Evolutionary conservation across 2,113 vertebrate species (phyloP).

Genomic region (Ammospiza nelsoni): DNA sequence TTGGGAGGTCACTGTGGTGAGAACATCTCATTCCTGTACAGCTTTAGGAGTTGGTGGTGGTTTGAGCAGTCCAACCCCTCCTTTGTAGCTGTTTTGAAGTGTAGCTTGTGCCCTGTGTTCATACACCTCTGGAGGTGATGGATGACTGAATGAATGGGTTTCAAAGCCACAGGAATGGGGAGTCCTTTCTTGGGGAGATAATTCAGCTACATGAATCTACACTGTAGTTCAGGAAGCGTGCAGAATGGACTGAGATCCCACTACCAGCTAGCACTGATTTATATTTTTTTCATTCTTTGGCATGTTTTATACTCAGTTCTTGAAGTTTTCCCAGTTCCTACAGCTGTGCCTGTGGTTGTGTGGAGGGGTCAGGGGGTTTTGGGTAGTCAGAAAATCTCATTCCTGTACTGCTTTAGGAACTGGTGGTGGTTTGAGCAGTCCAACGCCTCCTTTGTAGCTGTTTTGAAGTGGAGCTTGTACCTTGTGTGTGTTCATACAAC

Average conservation of each 20-base stretch:
- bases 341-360: fast-evolving
- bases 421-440: no score
- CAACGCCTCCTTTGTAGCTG: not conserved
- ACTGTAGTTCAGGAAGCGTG: not conserved
- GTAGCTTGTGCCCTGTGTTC: no score
- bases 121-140: fast-evolving
- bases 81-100: no score
- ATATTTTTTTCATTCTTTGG: not conserved
- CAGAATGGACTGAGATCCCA: not conserved
- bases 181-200: fast-evolving
- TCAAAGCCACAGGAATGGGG: not conserved
- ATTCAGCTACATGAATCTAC: not conserved
- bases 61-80: no score
- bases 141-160: not conserved
- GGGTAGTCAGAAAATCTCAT: not conserved
- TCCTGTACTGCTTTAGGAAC: not conserved
- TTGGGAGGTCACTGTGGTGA: no score
- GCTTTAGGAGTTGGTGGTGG: no score
- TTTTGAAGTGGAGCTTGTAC: not conserved
- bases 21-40: no score
- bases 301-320: not conserved
- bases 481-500: fast-evolving
- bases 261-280: not conserved
- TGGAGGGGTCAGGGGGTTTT: fast-evolving
- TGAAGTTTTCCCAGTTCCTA: not conserved